Evolutionary conservation across 2,888 invertebrate species (phyloP), one percentile per base, ranked within the genome.

Genomic region (Diarsia brunnea): DNA sequence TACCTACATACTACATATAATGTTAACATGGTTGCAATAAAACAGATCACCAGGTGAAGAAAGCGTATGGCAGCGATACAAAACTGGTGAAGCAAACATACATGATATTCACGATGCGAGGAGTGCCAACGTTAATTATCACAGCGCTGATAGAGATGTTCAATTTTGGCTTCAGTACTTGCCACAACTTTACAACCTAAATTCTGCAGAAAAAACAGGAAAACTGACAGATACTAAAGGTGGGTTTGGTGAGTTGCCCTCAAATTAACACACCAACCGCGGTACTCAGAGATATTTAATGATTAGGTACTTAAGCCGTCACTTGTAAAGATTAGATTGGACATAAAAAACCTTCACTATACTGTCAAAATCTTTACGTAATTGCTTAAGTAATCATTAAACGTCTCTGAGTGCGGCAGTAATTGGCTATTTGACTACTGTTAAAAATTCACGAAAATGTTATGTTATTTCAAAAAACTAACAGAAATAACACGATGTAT

Each of bases 21-120:
- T 31, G 12, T n/a, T 45, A 73, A 73, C 8, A 55, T 47, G 19
- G 4, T 76, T 49, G 2, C n/a, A 75, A n/a, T 49, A 63, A 51
- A 78, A 69, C 74, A 97, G 97, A 27, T 97, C 97, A 87, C 98
- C 98, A 27, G 97, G 97, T 21, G 93, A 94, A 55, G 95, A 96
- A 79, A 96, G 97, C 66, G 93, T 94, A 19, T 98, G 98, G 98
- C 94, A 95, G 81, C 96, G 97, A 31, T 98, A 98, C 89, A 96
- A 95, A 84, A 89, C 94, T 21, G 94, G 95, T 10, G 96, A 97
- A 83, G 94, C 95, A 60, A 94, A 97, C 81, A 93, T 97, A 66
- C 95, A 96, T 89, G 93, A 96, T 82, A 94, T 97, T 69, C 93
- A 92, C 24, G 89, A 90, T 61, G 82, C 78, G 45, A 81, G 75